Conservation (phyloP, 2,888 invertebrate genomes). For the Megaustenia siamemsis region DNA sequence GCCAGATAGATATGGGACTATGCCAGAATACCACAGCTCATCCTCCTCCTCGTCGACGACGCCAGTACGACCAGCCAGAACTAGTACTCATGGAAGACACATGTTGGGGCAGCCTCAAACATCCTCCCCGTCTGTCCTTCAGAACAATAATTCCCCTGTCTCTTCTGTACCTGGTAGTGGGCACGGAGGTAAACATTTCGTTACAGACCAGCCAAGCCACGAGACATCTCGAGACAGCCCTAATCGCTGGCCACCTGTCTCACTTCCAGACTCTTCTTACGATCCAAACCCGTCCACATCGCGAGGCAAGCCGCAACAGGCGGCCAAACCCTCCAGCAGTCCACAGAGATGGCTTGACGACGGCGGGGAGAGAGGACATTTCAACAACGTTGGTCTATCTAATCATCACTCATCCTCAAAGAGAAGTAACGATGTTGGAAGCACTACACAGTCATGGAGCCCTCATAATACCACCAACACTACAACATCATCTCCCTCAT, state of each 20-base stretch:
- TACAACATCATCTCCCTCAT: not conserved
- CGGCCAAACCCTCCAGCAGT: not conserved
- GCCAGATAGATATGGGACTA: not conserved
- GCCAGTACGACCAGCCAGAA: conserved; percentile 33
- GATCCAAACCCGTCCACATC: not conserved
- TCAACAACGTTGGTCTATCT: not conserved
- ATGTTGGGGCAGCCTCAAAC: not conserved
- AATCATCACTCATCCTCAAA: not conserved
- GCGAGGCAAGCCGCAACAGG: not conserved
- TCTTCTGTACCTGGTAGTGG: not conserved
- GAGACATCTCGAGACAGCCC: not conserved
- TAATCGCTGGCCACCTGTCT: not conserved
- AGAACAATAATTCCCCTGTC: not conserved
- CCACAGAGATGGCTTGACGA: not conserved
- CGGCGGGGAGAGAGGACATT: not conserved
- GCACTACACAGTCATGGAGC: not conserved
- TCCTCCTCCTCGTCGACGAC: not conserved
- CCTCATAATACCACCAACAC: not conserved
- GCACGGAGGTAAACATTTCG: conserved; percentile 13
- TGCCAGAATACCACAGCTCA: not conserved
- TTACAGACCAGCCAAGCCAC: not conserved
- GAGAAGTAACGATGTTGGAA: not conserved
- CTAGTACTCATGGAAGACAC: conserved; percentile 2
- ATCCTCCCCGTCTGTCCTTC: not conserved
- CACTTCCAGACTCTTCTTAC: not conserved